Base-by-base conservation (phyloP, 2,113 vertebrate species). In the Pavo muticus region DNA sequence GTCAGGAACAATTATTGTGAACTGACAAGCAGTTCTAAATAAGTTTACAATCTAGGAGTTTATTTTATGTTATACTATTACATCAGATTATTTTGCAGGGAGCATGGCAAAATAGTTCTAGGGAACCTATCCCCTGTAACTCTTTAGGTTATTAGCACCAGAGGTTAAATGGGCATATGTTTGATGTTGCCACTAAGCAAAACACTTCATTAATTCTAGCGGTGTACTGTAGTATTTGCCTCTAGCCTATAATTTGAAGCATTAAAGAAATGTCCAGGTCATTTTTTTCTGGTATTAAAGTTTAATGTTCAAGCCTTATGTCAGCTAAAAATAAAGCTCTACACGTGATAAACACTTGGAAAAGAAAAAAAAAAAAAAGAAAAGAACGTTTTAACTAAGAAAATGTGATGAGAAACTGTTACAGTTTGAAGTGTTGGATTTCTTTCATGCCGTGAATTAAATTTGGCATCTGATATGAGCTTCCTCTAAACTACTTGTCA, bases 401-500 rank as follows among this genome's bases (percentile, higher is more conserved):
- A 76, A 80, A 83, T 42, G 64, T 45, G 44, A 88, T 76, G 76
- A 93, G 89, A 92, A 52, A 82, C 52, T 87, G 45, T 37, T 70
- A 72, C 5, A 35, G 45, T 94, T 87, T 82, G 48, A 96, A 81
- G 70, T 40, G 56, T 16, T 87, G 64, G 63, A 80, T 73, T 86
- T 92, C 87, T 74, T 95, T 94, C 76, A 47, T 1, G 5, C 52
- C 23, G 3, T 73, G 73, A 84, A 95, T 95, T 94, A 81, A 84
- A 93, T 69, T 63, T 97, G 93, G 83, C 94, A 87, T 95, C 73
- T 88, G 77, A 90, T 84, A 90, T 1, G 59, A 93, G 83, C 86
- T 91, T 88, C 90, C 92, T 88, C 56, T 93, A 94, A 96, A 90
- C 80, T 93, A 76, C 85, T 86, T 96, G 94, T 94, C 96, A 95